Evolutionary conservation across 2,888 invertebrate species (phyloP).

Genomic region (Apamea anceps): DNA sequence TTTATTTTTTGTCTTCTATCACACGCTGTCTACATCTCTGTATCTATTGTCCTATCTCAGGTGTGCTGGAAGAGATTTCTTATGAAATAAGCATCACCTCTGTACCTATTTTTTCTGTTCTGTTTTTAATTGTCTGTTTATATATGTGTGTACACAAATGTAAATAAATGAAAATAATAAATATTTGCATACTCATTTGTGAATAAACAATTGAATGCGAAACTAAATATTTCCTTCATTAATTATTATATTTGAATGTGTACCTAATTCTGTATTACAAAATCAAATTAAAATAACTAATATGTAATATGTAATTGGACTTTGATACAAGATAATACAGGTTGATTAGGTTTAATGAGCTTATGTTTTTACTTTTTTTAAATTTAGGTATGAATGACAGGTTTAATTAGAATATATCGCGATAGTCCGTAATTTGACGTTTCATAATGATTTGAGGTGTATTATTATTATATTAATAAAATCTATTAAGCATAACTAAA

Average conservation of each 20-base stretch:
- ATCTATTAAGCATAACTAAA: not conserved
- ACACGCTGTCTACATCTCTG: no score
- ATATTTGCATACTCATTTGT: not conserved
- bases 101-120: no score
- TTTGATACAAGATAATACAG: not conserved
- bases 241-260: not conserved
- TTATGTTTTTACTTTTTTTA: not conserved
- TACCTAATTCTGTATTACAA: no score
- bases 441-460: not conserved
- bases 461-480: not conserved
- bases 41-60: no score
- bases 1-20: no score
- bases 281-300: no score
- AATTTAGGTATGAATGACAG: not conserved
- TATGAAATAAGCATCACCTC: no score
- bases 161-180: no score
- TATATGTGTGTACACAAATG: no score
- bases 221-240: not conserved
- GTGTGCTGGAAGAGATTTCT: no score
- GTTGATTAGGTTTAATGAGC: not conserved
- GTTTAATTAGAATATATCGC: not conserved
- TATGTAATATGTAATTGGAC: not conserved
- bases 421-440: not conserved
- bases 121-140: no score
- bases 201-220: not conserved